Conservation (phyloP, 2,113 vertebrate genomes). For the Chloropsis cyanopogon region DNA sequence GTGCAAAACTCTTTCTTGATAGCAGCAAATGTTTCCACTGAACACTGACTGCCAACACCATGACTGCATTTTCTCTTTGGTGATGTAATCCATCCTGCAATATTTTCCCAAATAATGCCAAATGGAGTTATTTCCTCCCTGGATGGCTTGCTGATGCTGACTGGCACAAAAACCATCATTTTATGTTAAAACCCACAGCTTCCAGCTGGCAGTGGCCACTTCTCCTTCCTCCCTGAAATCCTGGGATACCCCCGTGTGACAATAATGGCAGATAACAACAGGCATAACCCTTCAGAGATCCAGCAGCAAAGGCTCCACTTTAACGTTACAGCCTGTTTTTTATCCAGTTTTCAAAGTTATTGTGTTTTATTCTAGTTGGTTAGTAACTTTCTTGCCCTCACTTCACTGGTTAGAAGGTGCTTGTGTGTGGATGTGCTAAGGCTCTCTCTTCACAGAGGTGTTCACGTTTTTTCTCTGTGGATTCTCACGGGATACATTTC, state of each 20-base stretch:
- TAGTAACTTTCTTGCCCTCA: neutral
- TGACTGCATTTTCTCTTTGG: neutral
- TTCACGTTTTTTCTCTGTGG: neutral
- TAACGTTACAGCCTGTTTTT: neutral
- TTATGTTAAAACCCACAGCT: neutral
- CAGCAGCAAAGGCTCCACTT: neutral
- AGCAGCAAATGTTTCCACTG: neutral
- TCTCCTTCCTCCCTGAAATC: neutral
- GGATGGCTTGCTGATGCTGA: neutral
- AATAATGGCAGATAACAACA: neutral
- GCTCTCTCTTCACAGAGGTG: neutral
- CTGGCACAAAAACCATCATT: neutral
- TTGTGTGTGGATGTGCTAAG: neutral
- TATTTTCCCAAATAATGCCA: neutral
- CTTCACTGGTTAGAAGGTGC: neutral
- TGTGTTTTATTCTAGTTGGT: neutral
- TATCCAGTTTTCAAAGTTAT: neutral
- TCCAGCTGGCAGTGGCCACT: neutral
- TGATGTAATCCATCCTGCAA: neutral
- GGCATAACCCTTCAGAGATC: neutral
- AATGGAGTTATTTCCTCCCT: neutral
- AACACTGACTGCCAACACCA: neutral
- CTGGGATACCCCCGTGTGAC: rapidly evolving
- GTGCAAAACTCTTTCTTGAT: neutral
- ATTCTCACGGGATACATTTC: neutral